phyloP scores from a whole-genome alignment of 2,888 invertebrate genomes.

The Lepeophtheirus nordmannii region DNA sequence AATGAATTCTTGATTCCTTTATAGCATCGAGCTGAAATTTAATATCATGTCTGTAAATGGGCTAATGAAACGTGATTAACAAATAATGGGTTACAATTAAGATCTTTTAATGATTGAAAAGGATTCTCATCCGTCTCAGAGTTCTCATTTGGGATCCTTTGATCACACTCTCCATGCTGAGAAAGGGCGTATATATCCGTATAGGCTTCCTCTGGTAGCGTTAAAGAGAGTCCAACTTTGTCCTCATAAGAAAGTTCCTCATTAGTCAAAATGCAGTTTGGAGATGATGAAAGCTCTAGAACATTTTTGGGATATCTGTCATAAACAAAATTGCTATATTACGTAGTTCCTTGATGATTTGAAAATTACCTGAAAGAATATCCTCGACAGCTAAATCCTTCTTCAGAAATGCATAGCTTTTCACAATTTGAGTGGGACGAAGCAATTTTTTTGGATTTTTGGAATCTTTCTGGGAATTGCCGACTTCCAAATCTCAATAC shows the following conservation, averaged over 20 bases:
- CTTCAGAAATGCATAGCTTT: neutral
- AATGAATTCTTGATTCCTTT: neutral
- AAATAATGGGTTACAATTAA: neutral
- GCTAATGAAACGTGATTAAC: neutral
- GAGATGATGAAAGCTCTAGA: neutral
- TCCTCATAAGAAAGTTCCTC: neutral
- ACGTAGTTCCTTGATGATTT: neutral
- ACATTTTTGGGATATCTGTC: neutral
- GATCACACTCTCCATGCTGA: neutral
- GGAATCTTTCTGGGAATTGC: neutral
- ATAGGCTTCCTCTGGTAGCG: neutral
- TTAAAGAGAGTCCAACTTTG: neutral
- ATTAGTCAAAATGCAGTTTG: neutral
- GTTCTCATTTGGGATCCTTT: neutral
- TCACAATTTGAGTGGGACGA: neutral
- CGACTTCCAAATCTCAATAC: neutral
- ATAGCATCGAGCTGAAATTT: neutral
- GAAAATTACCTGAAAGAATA: neutral
- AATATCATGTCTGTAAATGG: neutral
- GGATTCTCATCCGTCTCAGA: neutral
- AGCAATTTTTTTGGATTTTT: neutral
- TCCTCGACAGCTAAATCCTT: neutral
- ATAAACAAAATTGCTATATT: neutral
- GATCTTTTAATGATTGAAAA: neutral
- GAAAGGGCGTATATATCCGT: neutral